Evolutionary conservation across 2,113 vertebrate genomes (phyloP).

Genomic region (Anas platyrhynchos): DNA sequence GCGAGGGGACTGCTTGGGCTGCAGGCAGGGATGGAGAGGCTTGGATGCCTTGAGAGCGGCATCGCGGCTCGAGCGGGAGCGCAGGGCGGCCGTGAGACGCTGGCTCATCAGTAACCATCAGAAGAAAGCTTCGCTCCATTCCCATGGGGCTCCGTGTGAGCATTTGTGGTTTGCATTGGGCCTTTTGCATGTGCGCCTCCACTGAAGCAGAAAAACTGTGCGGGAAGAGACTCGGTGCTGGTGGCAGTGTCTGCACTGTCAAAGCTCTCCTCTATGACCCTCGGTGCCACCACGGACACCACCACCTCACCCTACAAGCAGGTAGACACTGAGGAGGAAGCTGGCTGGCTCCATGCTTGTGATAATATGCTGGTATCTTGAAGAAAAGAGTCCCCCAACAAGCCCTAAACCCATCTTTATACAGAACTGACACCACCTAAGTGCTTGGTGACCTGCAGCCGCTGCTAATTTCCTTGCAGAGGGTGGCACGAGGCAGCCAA

Average conservation of each 20-base stretch:
- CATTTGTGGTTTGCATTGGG: background rate
- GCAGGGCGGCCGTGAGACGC: rapidly evolving
- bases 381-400: background rate
- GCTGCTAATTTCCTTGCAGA: rapidly evolving
- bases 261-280: background rate
- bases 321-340: background rate
- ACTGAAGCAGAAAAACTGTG: background rate
- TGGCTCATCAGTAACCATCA: background rate
- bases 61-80: rapidly evolving
- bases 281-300: background rate
- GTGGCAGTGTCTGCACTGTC: background rate
- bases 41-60: background rate
- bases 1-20: background rate
- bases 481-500: rapidly evolving
- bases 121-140: background rate
- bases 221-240: background rate
- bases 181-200: background rate
- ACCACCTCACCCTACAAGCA: background rate
- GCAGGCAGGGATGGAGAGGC: background rate
- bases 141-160: background rate
- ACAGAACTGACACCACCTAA: background rate
- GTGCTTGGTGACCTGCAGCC: background rate
- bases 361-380: background rate
- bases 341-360: background rate
- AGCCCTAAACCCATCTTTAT: background rate